Base-by-base conservation (phyloP, 2,888 invertebrate genomes). In the Stenoptilia bipunctidactyla region DNA sequence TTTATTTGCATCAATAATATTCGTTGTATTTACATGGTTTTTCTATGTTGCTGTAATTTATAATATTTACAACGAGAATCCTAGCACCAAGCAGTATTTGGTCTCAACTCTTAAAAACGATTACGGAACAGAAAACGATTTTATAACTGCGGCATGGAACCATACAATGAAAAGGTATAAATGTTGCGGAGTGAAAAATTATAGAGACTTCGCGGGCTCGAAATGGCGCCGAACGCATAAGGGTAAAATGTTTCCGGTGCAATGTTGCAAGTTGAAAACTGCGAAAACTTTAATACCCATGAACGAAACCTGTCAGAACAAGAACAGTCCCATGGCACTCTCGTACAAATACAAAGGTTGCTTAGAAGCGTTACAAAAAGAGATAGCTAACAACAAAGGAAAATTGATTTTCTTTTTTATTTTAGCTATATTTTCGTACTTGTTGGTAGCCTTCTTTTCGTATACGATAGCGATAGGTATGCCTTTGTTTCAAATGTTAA, bases 101-200 rank as follows among this genome's bases (percentile, higher is more conserved):
- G 61, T 58, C 30, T 40, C 40, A 0, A 61, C 72, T 0, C 44
- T 83, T 40, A 43, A 49, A 1, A 52, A 44, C 0, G 55, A 62
- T 36, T 83, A 83, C 41, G 82, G 82, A 0, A 66, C 56, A 38
- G 66, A 75, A 1, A 60, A 72, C 9, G 77, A 82, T 48, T 49
- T 82, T 0, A 57, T 77, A 3, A 72, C 75, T 0, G 53, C 56
- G 36, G 13, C 72, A 1, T 76, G 69, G 71, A 53, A 82, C 27
- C 61, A 74, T 38, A 36, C 75, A 1, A 83, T 83, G 82, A 43
- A 71, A 2, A 61, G 66, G 3, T 63, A 72, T 34, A 56, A 77
- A 43, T 84, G 83, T 45, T 84, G 83, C 38, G 83, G 83, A 0
- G 70, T 62, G 0, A 51, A 60, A 0, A 53, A 52, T 15, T 74